These are phyloP conservation scores for Malthinus flaveolus DNA, from an alignment of 2,888 invertebrate species.

Conservation along the genomic window DNA sequence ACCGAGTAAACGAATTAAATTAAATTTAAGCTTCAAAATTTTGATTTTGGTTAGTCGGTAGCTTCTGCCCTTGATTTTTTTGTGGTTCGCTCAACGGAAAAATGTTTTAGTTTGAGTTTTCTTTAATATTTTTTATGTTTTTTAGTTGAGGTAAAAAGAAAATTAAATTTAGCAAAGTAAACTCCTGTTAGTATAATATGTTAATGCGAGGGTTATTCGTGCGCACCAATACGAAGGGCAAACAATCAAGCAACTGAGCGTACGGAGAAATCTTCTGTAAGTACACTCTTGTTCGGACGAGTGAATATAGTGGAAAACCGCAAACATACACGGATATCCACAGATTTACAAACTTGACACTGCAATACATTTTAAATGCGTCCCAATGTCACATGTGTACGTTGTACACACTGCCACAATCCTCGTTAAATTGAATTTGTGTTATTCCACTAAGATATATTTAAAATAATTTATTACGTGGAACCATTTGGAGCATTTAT, in stretches of 20 bases:
- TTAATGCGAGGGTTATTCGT: constrained; percentile 25
- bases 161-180: constrained; percentile 18
- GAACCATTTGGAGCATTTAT: too few species aligned
- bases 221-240: constrained; percentile 22
- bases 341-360: constrained; percentile 23
- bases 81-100: too few species aligned
- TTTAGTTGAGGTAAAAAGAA: constrained; percentile 15
- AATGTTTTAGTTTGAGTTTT: not conserved
- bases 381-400: constrained; percentile 12
- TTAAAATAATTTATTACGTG: too few species aligned
- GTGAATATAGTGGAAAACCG: constrained; percentile 26
- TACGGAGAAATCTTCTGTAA: constrained; percentile 20
- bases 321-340: constrained; percentile 25
- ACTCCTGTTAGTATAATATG: constrained; percentile 21
- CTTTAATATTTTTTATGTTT: constrained; percentile 14
- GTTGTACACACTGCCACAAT: not conserved
- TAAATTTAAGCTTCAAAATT: too few species aligned
- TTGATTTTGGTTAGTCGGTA: too few species aligned
- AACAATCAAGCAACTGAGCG: constrained; percentile 28
- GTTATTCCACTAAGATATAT: too few species aligned
- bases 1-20: too few species aligned
- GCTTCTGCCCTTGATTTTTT: too few species aligned
- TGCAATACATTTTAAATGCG: constrained; percentile 18
- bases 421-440: not conserved
- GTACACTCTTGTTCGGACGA: constrained; percentile 28